Evolutionary conservation across 2,113 vertebrate genomes (phyloP).

Genomic region (Dasyornis broadbenti): DNA sequence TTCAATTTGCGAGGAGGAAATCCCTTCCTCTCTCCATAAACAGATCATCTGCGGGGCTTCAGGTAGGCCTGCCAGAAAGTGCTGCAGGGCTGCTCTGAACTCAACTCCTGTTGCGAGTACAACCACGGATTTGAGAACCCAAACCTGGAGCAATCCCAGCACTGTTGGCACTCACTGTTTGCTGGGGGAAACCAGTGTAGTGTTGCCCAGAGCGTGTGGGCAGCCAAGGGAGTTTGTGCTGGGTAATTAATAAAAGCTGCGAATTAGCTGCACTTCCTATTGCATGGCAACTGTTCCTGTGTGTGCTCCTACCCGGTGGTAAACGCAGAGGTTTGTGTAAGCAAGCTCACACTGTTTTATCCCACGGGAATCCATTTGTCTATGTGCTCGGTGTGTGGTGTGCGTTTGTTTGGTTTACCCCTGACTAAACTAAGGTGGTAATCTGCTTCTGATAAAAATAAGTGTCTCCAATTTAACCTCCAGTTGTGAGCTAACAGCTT

Average conservation of each 20-base stretch:
- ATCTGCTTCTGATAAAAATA: background rate
- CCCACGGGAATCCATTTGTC: background rate
- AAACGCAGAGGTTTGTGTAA: background rate
- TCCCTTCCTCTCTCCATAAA: conserved; percentile 22
- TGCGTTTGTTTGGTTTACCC: background rate
- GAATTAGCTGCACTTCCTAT: background rate
- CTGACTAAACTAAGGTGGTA: background rate
- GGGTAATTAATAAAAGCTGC: background rate
- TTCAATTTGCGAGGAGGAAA: background rate
- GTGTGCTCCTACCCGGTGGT: fast-evolving
- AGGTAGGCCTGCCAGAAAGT: background rate
- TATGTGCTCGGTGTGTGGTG: background rate
- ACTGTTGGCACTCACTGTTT: fast-evolving
- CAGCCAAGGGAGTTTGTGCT: background rate
- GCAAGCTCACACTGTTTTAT: background rate
- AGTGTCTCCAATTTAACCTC: background rate
- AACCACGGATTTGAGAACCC: background rate
- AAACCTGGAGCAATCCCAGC: background rate
- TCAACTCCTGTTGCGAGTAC: fast-evolving
- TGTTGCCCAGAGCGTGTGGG: background rate
- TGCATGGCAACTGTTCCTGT: background rate
- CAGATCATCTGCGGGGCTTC: background rate
- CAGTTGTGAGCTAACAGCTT: background rate
- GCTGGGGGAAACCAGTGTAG: fast-evolving
- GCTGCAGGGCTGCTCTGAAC: background rate